These are phyloP conservation scores for Andrena bucephala DNA, from an alignment of 2,888 invertebrate species.

Conservation along the genomic window DNA sequence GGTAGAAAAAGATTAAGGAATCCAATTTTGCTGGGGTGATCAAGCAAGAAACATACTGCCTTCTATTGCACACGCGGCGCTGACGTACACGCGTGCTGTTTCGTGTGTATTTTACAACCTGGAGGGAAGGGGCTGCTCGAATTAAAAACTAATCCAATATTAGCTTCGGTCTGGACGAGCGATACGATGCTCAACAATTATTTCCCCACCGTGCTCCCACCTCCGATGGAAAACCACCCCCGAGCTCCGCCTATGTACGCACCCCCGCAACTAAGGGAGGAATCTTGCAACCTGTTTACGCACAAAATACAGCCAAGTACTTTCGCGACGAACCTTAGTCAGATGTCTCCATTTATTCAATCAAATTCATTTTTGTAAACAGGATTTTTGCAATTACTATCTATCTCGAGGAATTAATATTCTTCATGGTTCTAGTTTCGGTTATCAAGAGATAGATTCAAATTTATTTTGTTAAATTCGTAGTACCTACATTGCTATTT, in stretches of 20 bases:
- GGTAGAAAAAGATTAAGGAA: background rate
- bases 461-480: no score
- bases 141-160: constrained; percentile 82
- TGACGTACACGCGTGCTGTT: background rate
- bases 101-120: constrained; percentile 12
- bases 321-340: background rate
- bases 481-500: no score
- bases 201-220: constrained; percentile 44
- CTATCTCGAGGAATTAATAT: no score
- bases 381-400: no score
- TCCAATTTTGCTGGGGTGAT: background rate
- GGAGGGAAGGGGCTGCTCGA: constrained; percentile 60
- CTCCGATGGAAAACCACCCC: constrained; percentile 31
- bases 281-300: constrained; percentile 19
- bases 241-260: constrained; percentile 12
- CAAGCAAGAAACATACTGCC: background rate
- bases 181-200: constrained; percentile 73
- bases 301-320: constrained; percentile 6
- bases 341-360: background rate
- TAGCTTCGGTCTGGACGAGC: constrained; percentile 69
- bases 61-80: background rate
- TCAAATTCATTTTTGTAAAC: background rate
- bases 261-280: constrained; percentile 5
- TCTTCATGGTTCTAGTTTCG: no score
- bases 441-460: no score